Evolutionary conservation across 2,113 vertebrate species (phyloP), one percentile per base, ranked within the genome.

Genomic region (Heliornis fulica): DNA sequence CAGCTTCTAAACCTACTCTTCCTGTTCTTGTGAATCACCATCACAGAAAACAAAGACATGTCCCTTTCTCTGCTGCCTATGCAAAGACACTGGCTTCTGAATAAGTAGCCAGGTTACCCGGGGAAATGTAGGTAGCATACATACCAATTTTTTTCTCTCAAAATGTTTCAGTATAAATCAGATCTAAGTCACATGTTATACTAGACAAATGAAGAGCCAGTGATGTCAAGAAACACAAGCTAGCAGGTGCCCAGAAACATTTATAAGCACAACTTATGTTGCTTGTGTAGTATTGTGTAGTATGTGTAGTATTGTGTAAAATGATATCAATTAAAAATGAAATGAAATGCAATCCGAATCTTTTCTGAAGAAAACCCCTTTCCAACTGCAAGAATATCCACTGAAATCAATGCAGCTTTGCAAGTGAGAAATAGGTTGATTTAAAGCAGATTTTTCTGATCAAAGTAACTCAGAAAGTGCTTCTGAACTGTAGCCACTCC

Each of bases 231-330:
- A 74, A 91, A 36, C 15, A 28, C 32, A 48, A 79, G 15, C 8
- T 71, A 18, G 22, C 23, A 9, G 2, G 5, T 45, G 14, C 7
- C 25, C 31, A 79, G 56, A 53, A 86, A 74, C 12, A 23, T 22
- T 48, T 66, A 38, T 3, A 29, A 41, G 3, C 5, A 36, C 22
- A 70, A 34, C 2, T 20, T 34, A 26, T 0, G 0, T 65, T 63
- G 60, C 5, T 34, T 79, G 43, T 1, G 4, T 31, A 41, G 12
- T 64, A n/a, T n/a, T n/a, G n/a, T n/a, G n/a, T n/a, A n/a, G n/a
- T n/a, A n/a, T n/a, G n/a, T n/a, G n/a, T n/a, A n/a, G n/a, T n/a
- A n/a, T n/a, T n/a, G n/a, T n/a, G n/a, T n/a, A n/a, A n/a, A n/a
- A n/a, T n/a, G n/a, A n/a, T n/a, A n/a, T n/a, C n/a, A n/a, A n/a